A percentile compares a stretch with the other conserved stretches of the same genome.
Conservation (phyloP, 2,888 invertebrate genomes). For the Xanthostigma xanthostigma region DNA sequence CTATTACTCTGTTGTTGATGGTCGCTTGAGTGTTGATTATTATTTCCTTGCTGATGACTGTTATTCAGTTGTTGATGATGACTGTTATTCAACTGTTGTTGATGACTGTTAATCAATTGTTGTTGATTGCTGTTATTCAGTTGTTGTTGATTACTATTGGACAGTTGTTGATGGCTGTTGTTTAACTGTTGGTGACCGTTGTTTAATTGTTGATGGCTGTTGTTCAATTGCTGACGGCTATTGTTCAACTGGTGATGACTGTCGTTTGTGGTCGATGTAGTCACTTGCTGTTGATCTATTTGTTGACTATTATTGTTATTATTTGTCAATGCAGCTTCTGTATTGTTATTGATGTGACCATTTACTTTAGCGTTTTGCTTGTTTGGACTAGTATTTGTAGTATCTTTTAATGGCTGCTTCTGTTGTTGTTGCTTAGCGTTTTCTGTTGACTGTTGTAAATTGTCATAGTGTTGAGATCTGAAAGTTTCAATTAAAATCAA, state of each 20-base stretch:
- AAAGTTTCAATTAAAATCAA: constrained; percentile 24
- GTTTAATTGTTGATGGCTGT: too few species aligned
- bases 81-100: too few species aligned
- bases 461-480: constrained; percentile 48
- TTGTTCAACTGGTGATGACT: neutral
- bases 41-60: constrained; percentile 11
- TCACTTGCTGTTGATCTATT: constrained; percentile 20
- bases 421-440: constrained; percentile 18
- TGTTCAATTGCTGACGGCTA: too few species aligned
- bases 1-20: constrained; percentile 10
- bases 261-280: constrained; percentile 9
- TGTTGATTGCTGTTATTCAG: too few species aligned
- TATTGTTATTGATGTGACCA: constrained; percentile 19
- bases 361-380: neutral
- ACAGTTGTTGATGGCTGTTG: too few species aligned
- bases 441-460: constrained; percentile 33
- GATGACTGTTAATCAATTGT: too few species aligned
- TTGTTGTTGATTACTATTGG: too few species aligned
- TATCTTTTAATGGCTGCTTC: constrained; percentile 28
- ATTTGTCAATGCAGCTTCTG: constrained; percentile 16
- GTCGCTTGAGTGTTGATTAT: constrained; percentile 8
- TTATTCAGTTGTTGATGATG: too few species aligned
- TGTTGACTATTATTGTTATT: constrained; percentile 18
- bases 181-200: too few species aligned
- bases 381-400: constrained; percentile 23